A percentile compares a stretch with the other conserved stretches of the same genome.
These are phyloP conservation scores for Carlito syrichta DNA, from an alignment of 2,113 vertebrate species.

Conservation along the genomic window DNA sequence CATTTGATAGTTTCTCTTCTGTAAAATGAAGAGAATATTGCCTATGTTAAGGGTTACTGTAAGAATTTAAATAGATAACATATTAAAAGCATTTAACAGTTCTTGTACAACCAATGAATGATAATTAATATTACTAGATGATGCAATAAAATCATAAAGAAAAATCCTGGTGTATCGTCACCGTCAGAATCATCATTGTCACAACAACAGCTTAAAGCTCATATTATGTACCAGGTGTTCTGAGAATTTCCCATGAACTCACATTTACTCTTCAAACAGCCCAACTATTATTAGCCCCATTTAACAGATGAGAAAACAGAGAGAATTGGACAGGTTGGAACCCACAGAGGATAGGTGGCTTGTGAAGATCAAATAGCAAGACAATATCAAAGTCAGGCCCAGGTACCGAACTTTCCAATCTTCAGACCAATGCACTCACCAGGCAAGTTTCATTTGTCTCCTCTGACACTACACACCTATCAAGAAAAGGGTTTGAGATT, in stretches of 20 bases:
- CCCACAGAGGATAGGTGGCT: not conserved
- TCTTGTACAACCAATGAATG: not conserved
- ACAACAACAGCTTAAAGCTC: not conserved
- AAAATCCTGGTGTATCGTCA: not conserved
- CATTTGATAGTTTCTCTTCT: too few species aligned
- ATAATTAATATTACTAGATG: not conserved
- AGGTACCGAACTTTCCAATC: not conserved
- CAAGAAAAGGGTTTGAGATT: not conserved
- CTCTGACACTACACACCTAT: not conserved
- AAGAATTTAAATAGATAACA: not conserved
- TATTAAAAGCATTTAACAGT: not conserved
- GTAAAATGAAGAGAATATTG: not conserved
- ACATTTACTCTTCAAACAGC: not conserved
- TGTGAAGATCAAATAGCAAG: not conserved
- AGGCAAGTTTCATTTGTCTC: not conserved
- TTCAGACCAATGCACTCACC: not conserved
- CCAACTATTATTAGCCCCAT: not conserved
- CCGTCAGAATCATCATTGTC: not conserved
- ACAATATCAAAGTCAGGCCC: not conserved
- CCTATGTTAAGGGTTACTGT: not conserved
- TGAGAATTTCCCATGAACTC: not conserved
- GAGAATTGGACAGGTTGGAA: not conserved
- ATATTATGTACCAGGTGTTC: not conserved
- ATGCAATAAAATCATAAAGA: not conserved
- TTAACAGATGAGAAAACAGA: not conserved